Base-by-base conservation (phyloP, 1,140 invertebrate species). In the Aphaenogaster floridana region DNA sequence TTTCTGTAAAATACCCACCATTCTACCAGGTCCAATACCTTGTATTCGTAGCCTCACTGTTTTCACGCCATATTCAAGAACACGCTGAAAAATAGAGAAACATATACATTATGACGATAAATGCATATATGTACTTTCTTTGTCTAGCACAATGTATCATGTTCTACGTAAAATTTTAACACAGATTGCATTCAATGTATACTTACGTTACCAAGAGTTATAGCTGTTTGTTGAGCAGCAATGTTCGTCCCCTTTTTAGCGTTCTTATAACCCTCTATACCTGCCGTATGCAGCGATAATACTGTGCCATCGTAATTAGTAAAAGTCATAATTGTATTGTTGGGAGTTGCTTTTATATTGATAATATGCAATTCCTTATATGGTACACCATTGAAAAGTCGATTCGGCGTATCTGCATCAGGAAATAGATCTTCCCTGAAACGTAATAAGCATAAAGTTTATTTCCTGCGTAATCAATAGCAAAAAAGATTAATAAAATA, bases 201-300 rank as follows among this genome's bases (percentile, higher is more conserved):
- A 96, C 96, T 96, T 95, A 98, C 98, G 61, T 93, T 95, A 74
- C 97, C 97, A 92, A 98, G 95, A 86, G 96, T 97, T 52, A 99
- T 96, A 28, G 98, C 99, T 74, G 98, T 98, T 52, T 98, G 98
- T 95, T 99, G 99, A 17, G 98, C 99, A 64, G 99, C 99, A 92
- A 99, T 97, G 94, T 99, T 99, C 9, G 99, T 99, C 86, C 98
- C 99, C 96, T 99, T 99, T 89, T 97, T 97, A 4, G 98, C 97
- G 95, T 99, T 98, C 95, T 99, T 99, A 93, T 99, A 99, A 39
- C 99, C 99, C 95, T 99, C 99, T 86, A 97, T 96, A 21, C 98
- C 98, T 96, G 98, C 97, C 7, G 98, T 97, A 76, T 97, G 95
- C 17, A 97, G 95, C 0, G 97, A 66, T 89, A 97, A 95, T 5